Evolutionary conservation across 2,888 invertebrate genomes (phyloP), one percentile per base, ranked within the genome.

Genomic region (Cerastis leucographa): DNA sequence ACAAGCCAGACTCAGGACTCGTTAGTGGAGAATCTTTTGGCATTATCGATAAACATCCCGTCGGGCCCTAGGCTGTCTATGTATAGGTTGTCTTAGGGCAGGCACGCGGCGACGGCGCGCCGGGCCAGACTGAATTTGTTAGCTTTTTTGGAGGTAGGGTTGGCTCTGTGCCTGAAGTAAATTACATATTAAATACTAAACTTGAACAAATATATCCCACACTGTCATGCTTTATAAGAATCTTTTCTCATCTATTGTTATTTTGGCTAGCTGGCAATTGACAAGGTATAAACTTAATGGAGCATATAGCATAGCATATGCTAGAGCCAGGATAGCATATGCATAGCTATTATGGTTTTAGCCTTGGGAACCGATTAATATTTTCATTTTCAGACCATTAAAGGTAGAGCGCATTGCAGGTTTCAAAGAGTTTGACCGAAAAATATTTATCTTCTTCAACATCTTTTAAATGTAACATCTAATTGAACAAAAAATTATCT

Each of bases 31-130:
- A 88, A 89, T 87, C 85, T 89, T 88, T 89, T 84, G 90, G 86
- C 87, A 85, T 87, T 92, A 91, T 91, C 91, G 91, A 91, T 88
- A 91, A 92, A 91, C 91, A 91, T 90, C 91, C 90, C 90, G 91
- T 71, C 91, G 91, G 89, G 92, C 93, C 94, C 95, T 95, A 95
- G 94, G 94, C 92, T 90, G 92, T 89, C 94, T 94, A 94, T 94
- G 93, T 94, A 90, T 94, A 93, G 90, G 94, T 96, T 96, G 95
- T 92, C 94, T 95, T 94, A 96, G 96, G 96, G 95, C 96, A 96
- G 95, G 96, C 94, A 94, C 92, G 92, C 92, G 91, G 94, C 93
- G 88, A 84, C 91, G 91, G 88, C 90, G 91, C 90, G 91, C 76
- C 93, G 90, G 91, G 89, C 92, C 91, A 90, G 91, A 71, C 87